Conservation (phyloP, 2,113 vertebrate genomes). For the Gopherus flavomarginatus region DNA sequence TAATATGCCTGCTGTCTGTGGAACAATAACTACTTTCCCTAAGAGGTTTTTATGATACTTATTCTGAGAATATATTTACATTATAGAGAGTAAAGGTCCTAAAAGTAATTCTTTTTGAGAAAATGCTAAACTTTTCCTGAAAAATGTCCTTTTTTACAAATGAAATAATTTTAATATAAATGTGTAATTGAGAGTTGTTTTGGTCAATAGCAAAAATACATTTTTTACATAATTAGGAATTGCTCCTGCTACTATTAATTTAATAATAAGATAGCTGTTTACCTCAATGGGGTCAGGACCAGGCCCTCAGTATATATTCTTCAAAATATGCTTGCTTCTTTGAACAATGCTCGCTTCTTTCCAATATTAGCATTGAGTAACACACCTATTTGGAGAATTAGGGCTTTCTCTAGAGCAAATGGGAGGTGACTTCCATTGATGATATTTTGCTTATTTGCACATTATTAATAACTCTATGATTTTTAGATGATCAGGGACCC, state of each 20-base stretch:
- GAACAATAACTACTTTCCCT: not conserved
- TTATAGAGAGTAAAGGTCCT: not conserved
- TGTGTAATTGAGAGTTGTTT: not conserved
- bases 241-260: not conserved
- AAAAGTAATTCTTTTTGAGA: not conserved
- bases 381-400: fast-evolving
- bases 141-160: not conserved
- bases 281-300: not conserved
- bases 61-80: not conserved
- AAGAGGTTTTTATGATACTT: not conserved
- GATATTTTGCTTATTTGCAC: not conserved
- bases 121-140: not conserved
- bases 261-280: not conserved
- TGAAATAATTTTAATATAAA: not conserved
- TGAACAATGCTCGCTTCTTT: not conserved
- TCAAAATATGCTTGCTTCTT: not conserved
- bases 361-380: not conserved
- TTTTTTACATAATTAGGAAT: not conserved
- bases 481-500: not conserved
- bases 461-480: not conserved
- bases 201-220: not conserved
- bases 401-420: not conserved
- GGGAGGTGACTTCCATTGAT: not conserved
- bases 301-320: fast-evolving
- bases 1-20: not conserved